Base-by-base conservation (phyloP, 2,113 vertebrate genomes). In the Osmerus eperlanus region DNA sequence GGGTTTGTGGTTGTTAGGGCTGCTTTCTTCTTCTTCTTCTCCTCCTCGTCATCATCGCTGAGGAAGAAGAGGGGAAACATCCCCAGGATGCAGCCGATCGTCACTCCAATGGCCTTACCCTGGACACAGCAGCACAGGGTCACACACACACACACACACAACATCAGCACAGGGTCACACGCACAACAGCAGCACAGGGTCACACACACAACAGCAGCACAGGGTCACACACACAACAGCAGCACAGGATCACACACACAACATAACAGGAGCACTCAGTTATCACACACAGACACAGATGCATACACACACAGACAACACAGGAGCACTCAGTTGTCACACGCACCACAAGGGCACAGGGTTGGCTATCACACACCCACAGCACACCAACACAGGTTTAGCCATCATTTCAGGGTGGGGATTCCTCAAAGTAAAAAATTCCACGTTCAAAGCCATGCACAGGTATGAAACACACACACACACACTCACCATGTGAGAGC, bases 31-130 rank as follows among this genome's bases (percentile, higher is more conserved):
- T 65, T 19, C 11, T 86, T 92, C 89, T 72, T 87, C 85, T 2
- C 15, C 85, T 96, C 59, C 83, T 93, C 83, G 3, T 96, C 92
- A 52, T 98, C 94, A 29, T 97, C 93, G 3, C 87, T 84, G 67
- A 98, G 88, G 89, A 99, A 98, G 36, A 98, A 68, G 82, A 99
- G 93, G 5, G 97, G 97, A 87, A 99, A 98, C 97, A 99, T 99
- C 83, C 97, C 97, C 89, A 99, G 80, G 79, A 98, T 85, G 58
- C 97, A 99, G 85, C 97, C 97, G 84, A 99, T 93, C 79, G 94
- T 87, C 70, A 99, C 93, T 32, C 97, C 97, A 73, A 98, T 96
- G 89, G 91, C 97, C 90, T 99, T 98, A 1, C 96, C 97, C 97
- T 99, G 85, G 74, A 73, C 76, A 89, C 81, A 87, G 66, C 72